Conservation (phyloP, 2,797 vertebrate species). For the Microcaecilia unicolor region DNA sequence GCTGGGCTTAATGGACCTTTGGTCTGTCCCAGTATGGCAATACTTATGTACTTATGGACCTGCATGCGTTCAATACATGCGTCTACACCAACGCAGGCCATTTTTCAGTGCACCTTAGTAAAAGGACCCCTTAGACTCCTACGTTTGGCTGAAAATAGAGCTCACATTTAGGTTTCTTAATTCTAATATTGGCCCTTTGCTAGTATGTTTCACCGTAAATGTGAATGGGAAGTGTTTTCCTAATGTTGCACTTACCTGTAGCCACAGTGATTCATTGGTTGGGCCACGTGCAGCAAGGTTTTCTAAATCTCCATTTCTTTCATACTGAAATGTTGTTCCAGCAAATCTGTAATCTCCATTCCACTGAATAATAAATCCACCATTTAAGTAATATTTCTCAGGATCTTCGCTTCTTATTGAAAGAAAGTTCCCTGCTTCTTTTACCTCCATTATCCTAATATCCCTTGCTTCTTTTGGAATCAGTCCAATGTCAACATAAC, state of each 20-base stretch:
- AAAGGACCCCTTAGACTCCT: no score
- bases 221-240: no score
- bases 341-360: slow-evolving; percentile 88
- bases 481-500: slow-evolving; percentile 83
- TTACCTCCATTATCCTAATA: slow-evolving; percentile 80
- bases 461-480: slow-evolving; percentile 89
- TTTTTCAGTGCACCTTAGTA: no score
- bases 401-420: slow-evolving; percentile 70
- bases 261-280: slow-evolving; percentile 77
- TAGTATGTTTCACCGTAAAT: no score
- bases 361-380: slow-evolving; percentile 95
- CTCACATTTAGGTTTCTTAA: no score
- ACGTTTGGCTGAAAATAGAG: no score
- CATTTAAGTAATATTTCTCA: slow-evolving; percentile 86
- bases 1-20: no score
- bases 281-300: slow-evolving; percentile 87
- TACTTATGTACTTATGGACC: no score
- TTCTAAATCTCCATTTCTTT: slow-evolving; percentile 83
- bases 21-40: no score
- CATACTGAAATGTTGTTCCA: slow-evolving; percentile 80
- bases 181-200: no score
- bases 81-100: no score
- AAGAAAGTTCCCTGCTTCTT: slow-evolving; percentile 89
- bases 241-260: slow-evolving; percentile 66
- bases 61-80: no score